Percentiles rank a stretch among this genome's conserved stretches.
These are phyloP conservation scores for Lysiphlebus fabarum DNA, from an alignment of 1,140 invertebrate species.

Conservation along the genomic window DNA sequence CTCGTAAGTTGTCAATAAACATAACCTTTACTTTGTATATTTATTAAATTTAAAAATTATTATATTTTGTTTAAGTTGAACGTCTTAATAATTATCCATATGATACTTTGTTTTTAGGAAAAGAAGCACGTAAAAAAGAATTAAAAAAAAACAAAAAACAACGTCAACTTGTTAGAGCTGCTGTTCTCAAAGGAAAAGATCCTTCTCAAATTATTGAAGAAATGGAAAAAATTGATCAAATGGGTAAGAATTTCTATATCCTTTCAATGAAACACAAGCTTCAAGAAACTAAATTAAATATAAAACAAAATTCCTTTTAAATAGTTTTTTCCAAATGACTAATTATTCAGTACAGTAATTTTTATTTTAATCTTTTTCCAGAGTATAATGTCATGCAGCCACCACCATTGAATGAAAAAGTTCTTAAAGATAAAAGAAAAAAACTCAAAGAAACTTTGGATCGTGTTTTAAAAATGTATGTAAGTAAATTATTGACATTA, in stretches of 20 bases:
- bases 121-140: constrained; percentile 96
- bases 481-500: constrained; percentile 63
- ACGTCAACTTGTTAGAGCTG: constrained; percentile 88
- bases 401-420: constrained; percentile 93
- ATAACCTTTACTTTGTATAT: constrained; percentile 24
- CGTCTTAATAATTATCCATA: neutral
- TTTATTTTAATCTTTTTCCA: constrained; percentile 52
- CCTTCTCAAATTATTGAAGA: constrained; percentile 90
- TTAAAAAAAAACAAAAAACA: constrained; percentile 98
- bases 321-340: constrained; percentile 8
- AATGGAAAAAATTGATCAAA: constrained; percentile 96
- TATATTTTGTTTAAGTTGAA: neutral
- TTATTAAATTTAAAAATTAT: constrained; percentile 13
- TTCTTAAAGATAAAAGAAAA: constrained; percentile 93
- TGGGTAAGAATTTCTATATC: constrained; percentile 69
- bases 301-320: neutral
- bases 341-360: neutral
- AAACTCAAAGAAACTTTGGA: constrained; percentile 94
- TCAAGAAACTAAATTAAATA: too few relatives aligned
- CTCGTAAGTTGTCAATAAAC: constrained; percentile 69
- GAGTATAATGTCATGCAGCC: constrained; percentile 93
- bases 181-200: constrained; percentile 98
- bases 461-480: constrained; percentile 91
- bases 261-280: neutral
- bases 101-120: constrained; percentile 62